A percentile compares a stretch with the other conserved stretches of the same genome.
phyloP scores from a whole-genome alignment of 1,140 invertebrate species.

The Panagrolaimus sp. region DNA sequence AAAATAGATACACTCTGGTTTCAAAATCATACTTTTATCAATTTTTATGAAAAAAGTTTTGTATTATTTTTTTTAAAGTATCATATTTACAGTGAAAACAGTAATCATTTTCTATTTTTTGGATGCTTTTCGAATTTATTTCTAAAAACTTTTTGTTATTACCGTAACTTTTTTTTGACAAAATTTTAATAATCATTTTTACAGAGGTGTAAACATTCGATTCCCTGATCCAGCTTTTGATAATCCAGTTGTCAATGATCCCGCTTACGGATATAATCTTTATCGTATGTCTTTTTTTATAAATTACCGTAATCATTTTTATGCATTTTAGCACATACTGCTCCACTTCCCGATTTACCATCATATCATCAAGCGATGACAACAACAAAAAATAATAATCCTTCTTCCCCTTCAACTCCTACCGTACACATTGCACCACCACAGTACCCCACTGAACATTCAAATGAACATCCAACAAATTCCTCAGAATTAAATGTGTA shows the following conservation, averaged over 20 bases:
- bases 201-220: neutral
- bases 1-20: too few relatives aligned
- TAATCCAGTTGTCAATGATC: neutral
- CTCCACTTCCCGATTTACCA: neutral
- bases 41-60: too few relatives aligned
- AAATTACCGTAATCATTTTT: neutral
- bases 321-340: neutral
- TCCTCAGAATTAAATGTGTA: too few relatives aligned
- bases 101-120: neutral
- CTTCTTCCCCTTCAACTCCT: neutral
- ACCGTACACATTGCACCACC: constrained; percentile 5
- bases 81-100: too few relatives aligned
- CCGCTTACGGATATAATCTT: neutral
- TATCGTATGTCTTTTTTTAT: neutral
- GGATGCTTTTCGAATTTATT: neutral
- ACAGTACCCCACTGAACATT: neutral
- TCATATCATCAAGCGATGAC: constrained; percentile 3
- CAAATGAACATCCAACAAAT: too few relatives aligned
- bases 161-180: too few relatives aligned
- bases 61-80: too few relatives aligned
- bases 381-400: neutral
- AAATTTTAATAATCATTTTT: neutral
- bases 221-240: constrained; percentile 7
- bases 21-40: too few relatives aligned
- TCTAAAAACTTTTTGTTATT: too few relatives aligned